These are phyloP conservation scores for Cynodonichthys magdalenae DNA, from an alignment of 2,797 vertebrate genomes.

Conservation along the genomic window DNA sequence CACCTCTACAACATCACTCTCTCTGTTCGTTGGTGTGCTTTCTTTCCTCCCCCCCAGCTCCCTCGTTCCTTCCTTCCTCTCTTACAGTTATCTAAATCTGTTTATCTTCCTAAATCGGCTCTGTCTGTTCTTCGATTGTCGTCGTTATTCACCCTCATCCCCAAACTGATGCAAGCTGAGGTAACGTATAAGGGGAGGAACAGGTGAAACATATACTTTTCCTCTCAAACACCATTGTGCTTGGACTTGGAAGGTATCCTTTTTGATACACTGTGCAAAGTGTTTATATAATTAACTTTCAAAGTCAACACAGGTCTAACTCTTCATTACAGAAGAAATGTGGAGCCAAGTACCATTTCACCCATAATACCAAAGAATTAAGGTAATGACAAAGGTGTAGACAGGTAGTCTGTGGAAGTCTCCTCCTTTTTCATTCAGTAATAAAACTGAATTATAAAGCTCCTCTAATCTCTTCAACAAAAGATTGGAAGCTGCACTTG, in stretches of 20 bases:
- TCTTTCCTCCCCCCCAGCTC: not conserved
- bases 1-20: slow-evolving; percentile 22
- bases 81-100: slow-evolving; percentile 36
- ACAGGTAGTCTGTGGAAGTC: slow-evolving; percentile 60
- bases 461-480: slow-evolving; percentile 68
- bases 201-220: slow-evolving; percentile 55
- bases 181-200: slow-evolving; percentile 61
- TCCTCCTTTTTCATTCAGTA: slow-evolving; percentile 65
- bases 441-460: slow-evolving; percentile 76
- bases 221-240: slow-evolving; percentile 33
- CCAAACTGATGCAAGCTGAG: slow-evolving; percentile 66
- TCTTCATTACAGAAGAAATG: slow-evolving; percentile 45
- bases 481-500: slow-evolving; percentile 49
- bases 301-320: slow-evolving; percentile 58
- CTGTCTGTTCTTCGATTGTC: slow-evolving; percentile 60
- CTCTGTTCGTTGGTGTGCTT: slow-evolving; percentile 20
- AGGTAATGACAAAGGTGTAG: slow-evolving; percentile 68
- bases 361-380: slow-evolving; percentile 62
- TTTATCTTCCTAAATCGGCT: slow-evolving; percentile 61
- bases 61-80: slow-evolving; percentile 21
- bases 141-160: slow-evolving; percentile 34
- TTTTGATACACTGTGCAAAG: slow-evolving; percentile 28
- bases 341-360: slow-evolving; percentile 38
- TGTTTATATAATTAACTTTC: slow-evolving; percentile 67
- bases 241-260: slow-evolving; percentile 17